phyloP scores from a whole-genome alignment of 2,113 vertebrate species.

The Oophaga pumilio region DNA sequence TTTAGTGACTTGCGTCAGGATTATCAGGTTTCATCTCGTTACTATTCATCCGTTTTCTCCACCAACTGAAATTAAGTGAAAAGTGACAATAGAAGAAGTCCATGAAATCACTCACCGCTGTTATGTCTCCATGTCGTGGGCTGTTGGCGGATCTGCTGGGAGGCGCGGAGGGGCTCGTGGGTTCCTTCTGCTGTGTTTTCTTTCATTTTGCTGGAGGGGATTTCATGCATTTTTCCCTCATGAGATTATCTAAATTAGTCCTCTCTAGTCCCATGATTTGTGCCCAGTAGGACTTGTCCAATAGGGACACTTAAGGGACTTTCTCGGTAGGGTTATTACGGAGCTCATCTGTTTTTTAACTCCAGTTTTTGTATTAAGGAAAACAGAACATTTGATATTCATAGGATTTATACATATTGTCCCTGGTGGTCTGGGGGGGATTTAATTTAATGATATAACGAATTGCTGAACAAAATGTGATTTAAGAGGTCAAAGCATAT shows the following conservation, averaged over 20 bases:
- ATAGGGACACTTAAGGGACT: too few relatives aligned
- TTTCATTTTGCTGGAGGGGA: neutral
- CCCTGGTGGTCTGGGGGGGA: too few relatives aligned
- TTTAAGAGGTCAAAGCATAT: neutral
- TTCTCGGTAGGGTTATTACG: too few relatives aligned
- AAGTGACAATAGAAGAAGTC: conserved; percentile 1
- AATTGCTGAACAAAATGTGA: too few relatives aligned
- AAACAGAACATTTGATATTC: too few relatives aligned
- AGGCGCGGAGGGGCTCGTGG: neutral
- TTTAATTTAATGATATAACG: too few relatives aligned
- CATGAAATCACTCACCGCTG: neutral
- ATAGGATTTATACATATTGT: too few relatives aligned
- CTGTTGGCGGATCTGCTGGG: neutral
- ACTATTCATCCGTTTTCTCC: neutral
- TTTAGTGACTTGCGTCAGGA: neutral
- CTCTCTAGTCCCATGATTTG: neutral
- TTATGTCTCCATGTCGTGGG: conserved; percentile 10
- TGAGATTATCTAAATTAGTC: neutral
- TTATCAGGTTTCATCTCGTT: neutral
- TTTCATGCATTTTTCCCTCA: too few relatives aligned
- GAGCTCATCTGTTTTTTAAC: too few relatives aligned
- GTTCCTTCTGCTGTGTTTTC: neutral
- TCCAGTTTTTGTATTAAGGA: too few relatives aligned
- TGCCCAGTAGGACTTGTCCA: too few relatives aligned
- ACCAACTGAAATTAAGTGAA: neutral